Evolutionary conservation across 2,888 invertebrate genomes (phyloP), one percentile per base, ranked within the genome.

Genomic region (Apeira syringaria): DNA sequence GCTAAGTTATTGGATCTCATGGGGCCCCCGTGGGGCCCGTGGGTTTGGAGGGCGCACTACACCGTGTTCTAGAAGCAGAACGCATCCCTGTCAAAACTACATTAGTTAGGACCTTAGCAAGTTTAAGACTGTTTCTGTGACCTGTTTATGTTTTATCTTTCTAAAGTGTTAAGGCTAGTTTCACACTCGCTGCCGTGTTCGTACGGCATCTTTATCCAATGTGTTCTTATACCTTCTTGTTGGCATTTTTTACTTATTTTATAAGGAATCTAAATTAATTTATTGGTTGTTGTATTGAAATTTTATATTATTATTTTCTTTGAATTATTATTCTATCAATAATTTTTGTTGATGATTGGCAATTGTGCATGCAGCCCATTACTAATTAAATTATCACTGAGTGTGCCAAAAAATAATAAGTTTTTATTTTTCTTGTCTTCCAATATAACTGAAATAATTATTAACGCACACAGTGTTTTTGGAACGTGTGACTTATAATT

Each of bases 101-200:
- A 77, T 76, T 88, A 89, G 85, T 84, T 88, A 89, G 85, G 86
- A 82, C 73, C 77, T 85, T 89, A 89, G 89, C 85, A 87, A 85
- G 86, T 64, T 78, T 90, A 90, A 90, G 90, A 90, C 90, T 90
- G 90, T 90, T 82, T 87, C 87, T 86, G 90, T 90, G 90, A 90
- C 90, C 90, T 90, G 90, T 90, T 89, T 86, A 80, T 75, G 81
- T 85, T 86, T 82, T 84, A 83, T 83, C 82, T 83, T 79, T 83
- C 82, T 82, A 80, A 79, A 74, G 71, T 75, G 83, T 84, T 84
- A 80, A 76, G 80, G 69, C 61, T 47, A n/a, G 40, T 74, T 38
- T 44, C 36, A 68, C 73, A 64, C 63, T 57, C 59, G 59, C 68
- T 53, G 60, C 41, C 50, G 43, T 22, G 67, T 61, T 42, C 50